phyloP scores from a whole-genome alignment of 1,140 invertebrate species.

The Babylonia areolata region DNA sequence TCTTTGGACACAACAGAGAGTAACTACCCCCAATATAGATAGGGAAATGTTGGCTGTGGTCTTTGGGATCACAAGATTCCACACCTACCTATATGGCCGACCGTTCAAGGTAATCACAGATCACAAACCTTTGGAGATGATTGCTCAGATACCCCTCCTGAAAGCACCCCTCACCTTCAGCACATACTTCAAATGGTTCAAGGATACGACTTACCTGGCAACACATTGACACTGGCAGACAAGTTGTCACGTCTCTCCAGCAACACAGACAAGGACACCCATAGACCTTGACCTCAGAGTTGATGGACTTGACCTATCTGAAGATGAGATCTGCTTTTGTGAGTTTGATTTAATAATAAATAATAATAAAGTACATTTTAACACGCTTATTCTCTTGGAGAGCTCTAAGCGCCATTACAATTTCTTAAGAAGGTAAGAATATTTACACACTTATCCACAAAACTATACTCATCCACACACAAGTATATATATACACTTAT shows the following conservation, averaged over 20 bases:
- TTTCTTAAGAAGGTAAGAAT: too few relatives aligned
- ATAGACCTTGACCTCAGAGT: slow-evolving; percentile 7
- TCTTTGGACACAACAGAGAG: slow-evolving; percentile 71
- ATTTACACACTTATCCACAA: too few relatives aligned
- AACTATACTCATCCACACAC: too few relatives aligned
- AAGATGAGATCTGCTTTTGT: neutral
- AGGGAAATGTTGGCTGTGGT: slow-evolving; percentile 77
- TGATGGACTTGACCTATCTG: neutral
- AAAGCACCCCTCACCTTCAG: slow-evolving; percentile 74
- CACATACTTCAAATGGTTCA: slow-evolving; percentile 75
- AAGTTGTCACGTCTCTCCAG: slow-evolving; percentile 28
- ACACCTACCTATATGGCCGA: slow-evolving; percentile 72
- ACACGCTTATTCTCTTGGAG: too few relatives aligned
- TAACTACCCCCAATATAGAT: slow-evolving; percentile 76
- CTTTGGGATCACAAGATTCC: slow-evolving; percentile 74
- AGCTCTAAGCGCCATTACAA: too few relatives aligned
- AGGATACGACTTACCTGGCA: slow-evolving; percentile 72
- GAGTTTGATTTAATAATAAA: neutral
- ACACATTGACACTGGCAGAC: slow-evolving; percentile 74
- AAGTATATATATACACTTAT: too few relatives aligned
- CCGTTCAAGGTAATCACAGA: slow-evolving; percentile 44
- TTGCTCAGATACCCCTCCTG: slow-evolving; percentile 73
- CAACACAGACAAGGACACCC: neutral
- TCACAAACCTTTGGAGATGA: slow-evolving; percentile 72
- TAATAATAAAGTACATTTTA: too few relatives aligned